phyloP scores from a whole-genome alignment of 1,140 invertebrate species.

The Heterodera carotae region DNA sequence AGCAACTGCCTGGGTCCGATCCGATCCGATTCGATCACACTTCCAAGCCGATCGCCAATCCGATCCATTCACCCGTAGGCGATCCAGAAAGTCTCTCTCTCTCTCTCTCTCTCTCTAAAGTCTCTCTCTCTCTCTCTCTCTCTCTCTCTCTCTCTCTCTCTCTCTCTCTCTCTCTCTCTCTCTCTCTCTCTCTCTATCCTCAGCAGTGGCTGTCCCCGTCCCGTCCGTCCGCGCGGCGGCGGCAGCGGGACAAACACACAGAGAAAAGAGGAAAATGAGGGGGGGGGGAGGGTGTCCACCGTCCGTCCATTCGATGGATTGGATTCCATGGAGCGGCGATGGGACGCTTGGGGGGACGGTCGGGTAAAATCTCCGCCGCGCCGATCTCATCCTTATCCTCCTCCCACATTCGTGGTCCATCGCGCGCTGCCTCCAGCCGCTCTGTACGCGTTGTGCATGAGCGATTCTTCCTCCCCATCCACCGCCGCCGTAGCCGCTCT shows the following conservation, averaged over 20 bases:
- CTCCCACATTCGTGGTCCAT: background rate
- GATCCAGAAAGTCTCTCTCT: background rate
- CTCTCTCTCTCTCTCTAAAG: too few species aligned
- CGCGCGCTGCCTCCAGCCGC: background rate
- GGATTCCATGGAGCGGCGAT: background rate
- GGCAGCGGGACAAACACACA: background rate
- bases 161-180: too few species aligned
- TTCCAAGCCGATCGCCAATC: too few species aligned
- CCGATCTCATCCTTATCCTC: conserved; percentile 8
- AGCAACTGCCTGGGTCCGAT: background rate
- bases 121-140: too few species aligned
- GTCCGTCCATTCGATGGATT: background rate
- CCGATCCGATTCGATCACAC: background rate
- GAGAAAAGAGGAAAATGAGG: background rate
- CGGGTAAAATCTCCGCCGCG: background rate
- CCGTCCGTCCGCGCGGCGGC: too few species aligned
- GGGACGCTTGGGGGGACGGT: too few species aligned
- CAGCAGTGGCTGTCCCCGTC: too few species aligned
- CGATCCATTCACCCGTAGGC: background rate
- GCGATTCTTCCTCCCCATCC: background rate
- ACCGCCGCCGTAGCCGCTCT: background rate
- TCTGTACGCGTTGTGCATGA: background rate
- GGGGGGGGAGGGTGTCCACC: too few species aligned
- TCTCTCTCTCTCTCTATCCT: too few species aligned
- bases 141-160: too few species aligned